Evolutionary conservation across 2,113 vertebrate species (phyloP).

Genomic region (Tupaia chinensis): DNA sequence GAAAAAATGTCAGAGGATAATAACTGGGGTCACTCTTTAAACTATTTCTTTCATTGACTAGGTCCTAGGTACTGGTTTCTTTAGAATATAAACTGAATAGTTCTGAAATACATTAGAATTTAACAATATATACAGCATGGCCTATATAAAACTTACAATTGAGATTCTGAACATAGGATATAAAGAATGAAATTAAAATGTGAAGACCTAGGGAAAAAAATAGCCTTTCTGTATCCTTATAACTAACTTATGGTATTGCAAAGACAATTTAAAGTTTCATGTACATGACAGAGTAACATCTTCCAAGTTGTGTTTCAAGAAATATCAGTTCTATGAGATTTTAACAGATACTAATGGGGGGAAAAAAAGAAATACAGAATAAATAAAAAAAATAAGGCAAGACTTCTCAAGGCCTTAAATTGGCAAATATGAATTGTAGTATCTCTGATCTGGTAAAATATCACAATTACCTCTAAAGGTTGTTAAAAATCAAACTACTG

Average conservation of each 20-base stretch:
- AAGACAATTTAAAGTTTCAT: constrained; percentile 6
- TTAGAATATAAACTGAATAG: constrained; percentile 24
- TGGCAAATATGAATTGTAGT: constrained; percentile 22
- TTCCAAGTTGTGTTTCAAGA: neutral
- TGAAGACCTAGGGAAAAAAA: constrained; percentile 35
- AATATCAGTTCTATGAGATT: neutral
- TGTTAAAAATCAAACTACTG: constrained; percentile 13
- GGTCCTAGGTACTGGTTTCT: neutral
- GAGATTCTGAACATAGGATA: neutral
- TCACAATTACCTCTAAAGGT: neutral
- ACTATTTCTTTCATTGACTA: neutral
- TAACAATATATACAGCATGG: neutral
- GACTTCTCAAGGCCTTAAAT: neutral
- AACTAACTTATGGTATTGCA: neutral
- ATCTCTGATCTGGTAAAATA: neutral
- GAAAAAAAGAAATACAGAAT: constrained; percentile 26
- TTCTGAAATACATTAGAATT: neutral
- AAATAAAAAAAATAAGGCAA: neutral
- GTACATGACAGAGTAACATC: neutral
- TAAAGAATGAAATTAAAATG: constrained; percentile 1
- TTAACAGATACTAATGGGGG: neutral
- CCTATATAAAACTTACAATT: neutral
- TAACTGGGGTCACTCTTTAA: neutral
- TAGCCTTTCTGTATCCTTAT: neutral
- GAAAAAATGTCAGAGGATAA: constrained; percentile 16